These are phyloP conservation scores for Bhutanitis thaidina DNA, from an alignment of 2,888 invertebrate genomes.

Conservation along the genomic window DNA sequence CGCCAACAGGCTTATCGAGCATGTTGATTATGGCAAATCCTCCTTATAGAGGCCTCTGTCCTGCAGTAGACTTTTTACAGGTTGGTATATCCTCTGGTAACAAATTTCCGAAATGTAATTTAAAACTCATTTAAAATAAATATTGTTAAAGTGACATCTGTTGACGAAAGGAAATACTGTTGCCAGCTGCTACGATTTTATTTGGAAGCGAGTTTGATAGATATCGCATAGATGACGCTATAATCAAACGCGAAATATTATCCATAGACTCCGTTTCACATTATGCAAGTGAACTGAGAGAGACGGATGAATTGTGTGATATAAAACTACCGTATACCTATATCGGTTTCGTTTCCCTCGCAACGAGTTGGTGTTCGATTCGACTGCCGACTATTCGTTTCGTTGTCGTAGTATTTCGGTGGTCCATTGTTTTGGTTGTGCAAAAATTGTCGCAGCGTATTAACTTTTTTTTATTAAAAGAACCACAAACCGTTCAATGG, in stretches of 20 bases:
- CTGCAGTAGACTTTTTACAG: no score
- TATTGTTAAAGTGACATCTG: background rate
- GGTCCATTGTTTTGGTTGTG: constrained; percentile 31
- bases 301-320: constrained; percentile 1
- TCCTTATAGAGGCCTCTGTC: no score
- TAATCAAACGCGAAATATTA: background rate
- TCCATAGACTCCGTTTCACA: background rate
- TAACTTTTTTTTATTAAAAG: constrained; percentile 1
- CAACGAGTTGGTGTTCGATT: constrained; percentile 1
- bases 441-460: constrained; percentile 17
- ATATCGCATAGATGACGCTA: constrained; percentile 9
- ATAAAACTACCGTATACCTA: background rate
- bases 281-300: constrained; percentile 2
- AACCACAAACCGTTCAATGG: background rate
- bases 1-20: no score
- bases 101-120: no score
- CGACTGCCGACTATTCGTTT: constrained; percentile 1
- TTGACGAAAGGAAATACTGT: background rate
- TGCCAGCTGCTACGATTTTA: background rate
- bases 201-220: background rate
- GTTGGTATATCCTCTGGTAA: no score
- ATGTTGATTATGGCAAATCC: no score
- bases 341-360: constrained; percentile 20
- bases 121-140: no score
- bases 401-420: constrained; percentile 19